Evolutionary conservation across 2,797 vertebrate species (phyloP), one percentile per base, ranked within the genome.

Genomic region (Coluber constrictor): DNA sequence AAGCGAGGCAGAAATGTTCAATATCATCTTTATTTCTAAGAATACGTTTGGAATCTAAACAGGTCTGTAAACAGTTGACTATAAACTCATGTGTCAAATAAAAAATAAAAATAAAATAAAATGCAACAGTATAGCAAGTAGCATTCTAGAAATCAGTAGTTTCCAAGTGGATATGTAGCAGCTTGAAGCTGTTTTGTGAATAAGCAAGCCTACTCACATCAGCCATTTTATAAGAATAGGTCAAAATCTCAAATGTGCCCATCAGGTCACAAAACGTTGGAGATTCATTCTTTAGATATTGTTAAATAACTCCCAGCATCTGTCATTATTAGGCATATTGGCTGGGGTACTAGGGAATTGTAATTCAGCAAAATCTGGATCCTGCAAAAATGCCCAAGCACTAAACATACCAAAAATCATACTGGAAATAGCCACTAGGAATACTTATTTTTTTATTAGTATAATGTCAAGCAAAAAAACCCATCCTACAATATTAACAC

Each of bases 401-500:
- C 9, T 59, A 89, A 92, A 59, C 47, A 83, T 29, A 29, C 11
- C 8, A n/a, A 55, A 5, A n/a, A 63, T 20, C 27, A 18, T 54
- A 27, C 70, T 92, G 43, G 55, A 63, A 8, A 0, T 3, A 88
- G 91, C 61, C 83, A 16, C 6, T 92, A 37, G 59, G 27, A n/a
- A 55, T 89, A 0, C 27, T 93, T 94, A 23, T 89, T 87, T 92
- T 92, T 93, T 94, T 16, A n/a, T 37, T 87, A 87, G 70, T 3
- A 90, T 79, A 47, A 70, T 37, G n/a, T 27, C 83, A 95, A 91
- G 88, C 87, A 83, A 18, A 95, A 47, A 20, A 27, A 1, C 2
- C 7, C 4, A 16, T 5, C 15, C 59, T 47, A 37, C 79, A 92
- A 66, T 11, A 86, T 93, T 97, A 96, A 93, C 74, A 66, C 18